A percentile compares a stretch with the other conserved stretches of the same genome.
Conservation (phyloP, 1,140 invertebrate species). For the honey bee (Apis mellifera) region Amel_HAv3.1 CM009939.2:9827001-9827500, state of each 20-base stretch:
- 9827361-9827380: conserved; percentile 22
- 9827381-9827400: background rate
- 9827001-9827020: too few relatives aligned
- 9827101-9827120: background rate
- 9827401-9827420: conserved; percentile 13
- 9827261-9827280: conserved; percentile 30
- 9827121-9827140: conserved; percentile 45
- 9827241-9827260: conserved; percentile 43
- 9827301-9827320: too few relatives aligned
- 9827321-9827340: background rate
- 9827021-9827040: too few relatives aligned
- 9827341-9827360: background rate
- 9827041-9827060: background rate
- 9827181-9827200: conserved; percentile 59
- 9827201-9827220: conserved; percentile 40
- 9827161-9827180: conserved; percentile 64
- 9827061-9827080: background rate
- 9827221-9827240: background rate
- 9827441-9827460: background rate
- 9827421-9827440: conserved; percentile 6
- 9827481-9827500: conserved; percentile 9
- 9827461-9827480: conserved; percentile 25
- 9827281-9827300: conserved; percentile 32
- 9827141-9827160: conserved; percentile 61
- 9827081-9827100: background rate